Percentiles rank a stretch among this genome's conserved stretches.
Evolutionary conservation across 92 coral and sea anemone genomes (phyloP).

Genomic region (Siderastrea siderea): DNA sequence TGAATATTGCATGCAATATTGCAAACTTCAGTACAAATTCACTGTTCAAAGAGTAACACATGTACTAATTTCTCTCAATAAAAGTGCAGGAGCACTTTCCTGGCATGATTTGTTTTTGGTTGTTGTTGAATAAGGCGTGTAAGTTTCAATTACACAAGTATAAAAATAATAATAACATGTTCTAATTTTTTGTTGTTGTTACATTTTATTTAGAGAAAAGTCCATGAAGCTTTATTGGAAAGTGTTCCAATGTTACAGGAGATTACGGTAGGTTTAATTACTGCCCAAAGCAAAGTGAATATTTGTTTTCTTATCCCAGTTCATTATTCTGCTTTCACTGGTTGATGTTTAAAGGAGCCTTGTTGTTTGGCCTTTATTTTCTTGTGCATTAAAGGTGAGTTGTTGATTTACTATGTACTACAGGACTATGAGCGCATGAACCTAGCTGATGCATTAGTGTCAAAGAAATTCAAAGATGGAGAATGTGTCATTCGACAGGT

Average conservation of each 20-base stretch:
- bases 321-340: not conserved
- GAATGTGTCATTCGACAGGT: constrained; percentile 96
- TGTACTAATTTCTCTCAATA: too few relatives aligned
- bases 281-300: not conserved
- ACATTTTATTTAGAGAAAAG: constrained; percentile 71
- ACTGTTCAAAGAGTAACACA: too few relatives aligned
- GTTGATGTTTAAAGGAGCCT: not conserved
- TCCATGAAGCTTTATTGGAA: constrained; percentile 89
- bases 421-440: constrained; percentile 96
- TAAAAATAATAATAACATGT: not conserved
- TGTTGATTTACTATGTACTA: too few relatives aligned
- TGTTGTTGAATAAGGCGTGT: too few relatives aligned
- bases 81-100: too few relatives aligned
- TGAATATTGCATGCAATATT: too few relatives aligned
- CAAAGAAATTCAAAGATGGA: constrained; percentile 89
- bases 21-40: too few relatives aligned
- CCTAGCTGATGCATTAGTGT: constrained; percentile 94
- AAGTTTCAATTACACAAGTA: too few relatives aligned
- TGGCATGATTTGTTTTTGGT: too few relatives aligned
- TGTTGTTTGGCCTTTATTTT: not conserved
- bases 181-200: not conserved
- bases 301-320: not conserved
- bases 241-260: constrained; percentile 93
- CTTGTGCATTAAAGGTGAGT: not conserved
- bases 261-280: constrained; percentile 71